Percentiles rank a stretch among this genome's conserved stretches.
phyloP scores from a whole-genome alignment of 2,113 vertebrate genomes.

The Scolopax mira region DNA sequence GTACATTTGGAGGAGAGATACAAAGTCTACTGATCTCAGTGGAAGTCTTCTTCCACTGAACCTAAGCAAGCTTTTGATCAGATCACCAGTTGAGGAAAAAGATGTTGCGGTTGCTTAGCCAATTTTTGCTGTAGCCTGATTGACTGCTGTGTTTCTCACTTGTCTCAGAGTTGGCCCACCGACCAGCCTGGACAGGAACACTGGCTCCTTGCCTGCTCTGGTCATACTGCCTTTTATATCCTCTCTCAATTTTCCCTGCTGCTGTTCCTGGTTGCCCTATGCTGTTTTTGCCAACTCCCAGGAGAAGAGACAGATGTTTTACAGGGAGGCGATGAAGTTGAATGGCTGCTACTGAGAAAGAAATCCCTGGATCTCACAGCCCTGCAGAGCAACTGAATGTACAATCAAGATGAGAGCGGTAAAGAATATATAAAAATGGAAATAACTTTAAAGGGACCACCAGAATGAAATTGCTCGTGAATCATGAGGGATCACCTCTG shows the following conservation, averaged over 20 bases:
- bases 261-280: neutral
- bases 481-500: neutral
- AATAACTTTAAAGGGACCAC: neutral
- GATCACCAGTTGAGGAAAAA: neutral
- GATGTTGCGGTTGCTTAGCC: neutral
- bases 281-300: neutral
- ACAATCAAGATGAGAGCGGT: neutral
- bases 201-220: neutral
- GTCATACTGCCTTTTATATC: neutral
- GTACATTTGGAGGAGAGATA: neutral
- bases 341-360: neutral
- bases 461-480: neutral
- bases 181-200: neutral
- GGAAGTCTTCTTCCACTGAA: neutral
- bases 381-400: neutral
- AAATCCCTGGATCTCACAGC: neutral
- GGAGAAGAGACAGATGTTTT: neutral
- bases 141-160: fast-evolving
- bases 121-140: neutral
- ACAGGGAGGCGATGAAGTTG: neutral
- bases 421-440: neutral
- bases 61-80: neutral
- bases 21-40: neutral
- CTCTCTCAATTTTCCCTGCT: neutral
- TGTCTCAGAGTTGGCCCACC: neutral